A percentile compares a stretch with the other conserved stretches of the same genome.
phyloP scores from a whole-genome alignment of 2,797 vertebrate genomes.

The Menidia menidia region DNA sequence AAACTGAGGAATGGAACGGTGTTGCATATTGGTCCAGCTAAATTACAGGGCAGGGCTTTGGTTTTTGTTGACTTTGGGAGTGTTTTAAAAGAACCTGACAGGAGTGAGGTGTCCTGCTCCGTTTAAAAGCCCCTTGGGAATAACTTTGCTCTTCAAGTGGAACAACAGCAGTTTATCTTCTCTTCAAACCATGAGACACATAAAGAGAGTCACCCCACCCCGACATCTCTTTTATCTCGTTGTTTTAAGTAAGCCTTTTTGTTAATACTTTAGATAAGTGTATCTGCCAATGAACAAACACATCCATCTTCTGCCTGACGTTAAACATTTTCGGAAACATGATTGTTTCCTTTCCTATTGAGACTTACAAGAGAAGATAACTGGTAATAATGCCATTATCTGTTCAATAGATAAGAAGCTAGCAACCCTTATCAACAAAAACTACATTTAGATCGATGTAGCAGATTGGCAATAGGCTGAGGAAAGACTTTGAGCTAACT shows the following conservation, averaged over 20 bases:
- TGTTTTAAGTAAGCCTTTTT: neutral
- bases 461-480: too few relatives aligned
- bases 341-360: neutral
- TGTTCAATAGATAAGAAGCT: neutral
- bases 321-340: neutral
- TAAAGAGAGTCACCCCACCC: conserved; percentile 21
- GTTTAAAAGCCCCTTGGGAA: conserved; percentile 64
- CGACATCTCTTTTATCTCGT: neutral
- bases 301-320: neutral
- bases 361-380: neutral
- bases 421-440: too few relatives aligned
- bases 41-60: conserved; percentile 36
- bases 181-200: conserved; percentile 23
- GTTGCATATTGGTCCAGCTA: conserved; percentile 32
- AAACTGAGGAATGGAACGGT: conserved; percentile 40
- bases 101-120: conserved; percentile 39
- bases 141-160: conserved; percentile 65
- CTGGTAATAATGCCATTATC: neutral
- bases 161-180: conserved; percentile 67
- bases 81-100: conserved; percentile 51
- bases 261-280: too few relatives aligned
- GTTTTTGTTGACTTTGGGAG: conserved; percentile 70
- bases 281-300: neutral
- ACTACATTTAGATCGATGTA: too few relatives aligned
- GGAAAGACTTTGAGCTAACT: neutral